Base-by-base conservation (phyloP, 2,797 vertebrate genomes). In the Sebastolobus altivelis region DNA sequence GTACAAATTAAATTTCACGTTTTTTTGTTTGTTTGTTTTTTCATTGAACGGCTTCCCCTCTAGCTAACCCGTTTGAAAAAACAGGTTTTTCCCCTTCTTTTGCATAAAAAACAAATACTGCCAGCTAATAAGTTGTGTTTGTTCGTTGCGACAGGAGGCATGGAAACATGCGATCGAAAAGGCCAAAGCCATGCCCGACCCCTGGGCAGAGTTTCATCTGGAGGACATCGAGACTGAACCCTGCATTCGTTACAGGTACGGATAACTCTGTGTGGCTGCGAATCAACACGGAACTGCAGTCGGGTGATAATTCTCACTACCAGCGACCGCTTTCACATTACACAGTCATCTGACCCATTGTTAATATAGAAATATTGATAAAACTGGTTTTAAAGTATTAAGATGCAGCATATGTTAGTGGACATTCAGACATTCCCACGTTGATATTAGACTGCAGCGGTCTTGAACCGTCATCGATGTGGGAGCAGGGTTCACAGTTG, bases 181-280 rank as follows among this genome's bases (percentile, higher is more conserved):
- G 84, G 99, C 99, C 73, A 98, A 95, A 88, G 95, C 97, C 65
- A 98, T 98, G 97, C 98, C 99, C 0, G 99, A 99, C 90, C 98
- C 99, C 0, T 99, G 99, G 99, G 98, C 98, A 0, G 95, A 98
- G 89, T 99, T 99, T 81, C 99, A 99, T 52, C 94, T 99, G 69
- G 99, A 99, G 91, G 96, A 99, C 0, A 90, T 97, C 5, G 92
- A 96, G 88, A 97, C 96, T 0, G 98, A 99, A 7, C 86, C 92
- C 0, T 98, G 98, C 63, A 92, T 91, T 31, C 96, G 99, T 71
- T 97, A 98, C 96, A 99, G 99, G 98, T 99, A 80, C 35, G 20
- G 70, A 20, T 2, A 33, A 31, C 22, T 43, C 2, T 1, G 20
- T 27, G 13, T 46, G 4, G 12, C 69, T 33, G 10, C 65, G 6